These are phyloP conservation scores for Tethea ocularis DNA, from an alignment of 2,888 invertebrate species.

Conservation along the genomic window DNA sequence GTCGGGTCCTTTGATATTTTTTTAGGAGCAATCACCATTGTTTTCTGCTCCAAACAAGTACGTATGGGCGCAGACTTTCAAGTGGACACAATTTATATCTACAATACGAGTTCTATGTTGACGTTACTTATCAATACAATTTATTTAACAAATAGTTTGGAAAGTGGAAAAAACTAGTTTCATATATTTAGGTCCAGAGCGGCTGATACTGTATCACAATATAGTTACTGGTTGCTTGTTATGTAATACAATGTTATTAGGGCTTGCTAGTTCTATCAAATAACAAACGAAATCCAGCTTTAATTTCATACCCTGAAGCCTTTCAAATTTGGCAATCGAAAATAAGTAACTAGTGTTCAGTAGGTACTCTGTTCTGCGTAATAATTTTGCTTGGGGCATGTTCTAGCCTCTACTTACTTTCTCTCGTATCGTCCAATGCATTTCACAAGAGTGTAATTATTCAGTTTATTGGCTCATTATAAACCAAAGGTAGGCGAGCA, in stretches of 20 bases:
- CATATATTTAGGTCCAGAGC: background rate
- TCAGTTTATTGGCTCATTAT: constrained; percentile 43
- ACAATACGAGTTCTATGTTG: too few species aligned
- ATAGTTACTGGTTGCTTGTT: background rate
- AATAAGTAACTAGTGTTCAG: background rate
- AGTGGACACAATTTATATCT: too few species aligned
- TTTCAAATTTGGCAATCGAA: constrained; percentile 7
- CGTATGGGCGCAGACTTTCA: too few species aligned
- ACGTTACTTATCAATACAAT: too few species aligned
- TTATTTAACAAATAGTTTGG: background rate
- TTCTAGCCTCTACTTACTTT: constrained; percentile 46
- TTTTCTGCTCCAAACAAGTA: too few species aligned
- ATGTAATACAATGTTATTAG: background rate
- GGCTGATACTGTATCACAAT: background rate
- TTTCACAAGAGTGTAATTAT: constrained; percentile 57
- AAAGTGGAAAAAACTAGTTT: background rate
- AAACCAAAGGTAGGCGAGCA: constrained; percentile 34
- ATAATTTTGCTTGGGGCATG: constrained; percentile 6
- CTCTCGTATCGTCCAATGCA: constrained; percentile 40
- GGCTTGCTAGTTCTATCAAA: background rate
- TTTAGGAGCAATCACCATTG: background rate
- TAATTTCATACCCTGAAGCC: background rate
- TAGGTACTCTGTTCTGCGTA: background rate
- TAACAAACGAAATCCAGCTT: background rate
- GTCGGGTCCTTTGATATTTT: background rate